Evolutionary conservation across 30 jellyfish, hydroid and myxozoan species (phyloP).

Genomic region (Rhopilema esculentum): DNA sequence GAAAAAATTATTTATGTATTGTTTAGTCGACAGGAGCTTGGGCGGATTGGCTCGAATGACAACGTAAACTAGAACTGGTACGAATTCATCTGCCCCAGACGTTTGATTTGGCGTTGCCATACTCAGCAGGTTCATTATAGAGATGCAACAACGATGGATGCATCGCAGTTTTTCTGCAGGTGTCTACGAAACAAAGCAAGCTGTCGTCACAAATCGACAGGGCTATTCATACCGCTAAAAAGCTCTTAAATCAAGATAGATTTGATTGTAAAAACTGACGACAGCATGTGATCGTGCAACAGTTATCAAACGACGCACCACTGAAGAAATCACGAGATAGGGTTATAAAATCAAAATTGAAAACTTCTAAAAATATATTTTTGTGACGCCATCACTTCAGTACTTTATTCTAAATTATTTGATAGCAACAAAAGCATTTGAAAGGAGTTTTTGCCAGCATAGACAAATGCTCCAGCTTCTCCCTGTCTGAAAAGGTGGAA

Average conservation of each 20-base stretch:
- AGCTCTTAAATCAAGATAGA: not conserved
- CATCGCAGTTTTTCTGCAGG: conserved; percentile 97
- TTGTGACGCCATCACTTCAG: too few relatives aligned
- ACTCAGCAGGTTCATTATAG: conserved; percentile 97
- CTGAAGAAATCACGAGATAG: too few relatives aligned
- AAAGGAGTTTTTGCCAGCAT: too few relatives aligned
- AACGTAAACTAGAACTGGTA: conserved; percentile 98
- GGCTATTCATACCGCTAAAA: not conserved
- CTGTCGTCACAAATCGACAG: not conserved
- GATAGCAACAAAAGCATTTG: too few relatives aligned
- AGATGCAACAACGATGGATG: conserved; percentile 95
- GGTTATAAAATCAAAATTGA: too few relatives aligned
- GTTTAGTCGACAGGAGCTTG: conserved; percentile 94
- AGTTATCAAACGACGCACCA: too few relatives aligned
- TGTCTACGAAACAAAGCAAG: conserved; percentile 79
- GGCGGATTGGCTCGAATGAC: conserved; percentile 99
- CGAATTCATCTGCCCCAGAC: conserved; percentile 99
- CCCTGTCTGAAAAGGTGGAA: too few relatives aligned
- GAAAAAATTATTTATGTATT: conserved; percentile 85
- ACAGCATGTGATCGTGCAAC: too few relatives aligned
- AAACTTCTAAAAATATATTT: too few relatives aligned
- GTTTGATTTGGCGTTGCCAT: conserved; percentile 96
- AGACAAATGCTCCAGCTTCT: too few relatives aligned
- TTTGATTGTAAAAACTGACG: not conserved
- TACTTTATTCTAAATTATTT: too few relatives aligned